phyloP scores from a whole-genome alignment of 2,797 vertebrate species.

The Valencia hispanica region DNA sequence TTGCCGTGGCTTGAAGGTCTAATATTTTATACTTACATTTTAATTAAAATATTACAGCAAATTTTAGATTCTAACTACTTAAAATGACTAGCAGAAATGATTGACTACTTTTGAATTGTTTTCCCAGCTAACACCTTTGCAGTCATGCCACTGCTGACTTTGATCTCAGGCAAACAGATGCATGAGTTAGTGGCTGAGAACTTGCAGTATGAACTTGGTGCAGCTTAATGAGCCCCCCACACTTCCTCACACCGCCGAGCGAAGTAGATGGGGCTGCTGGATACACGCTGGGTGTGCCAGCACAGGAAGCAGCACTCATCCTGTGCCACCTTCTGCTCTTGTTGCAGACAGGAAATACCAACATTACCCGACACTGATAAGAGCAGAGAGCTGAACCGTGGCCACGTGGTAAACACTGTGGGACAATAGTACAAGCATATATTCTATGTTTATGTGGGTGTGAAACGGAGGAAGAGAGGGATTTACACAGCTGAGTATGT shows the following conservation, averaged over 20 bases:
- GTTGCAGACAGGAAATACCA: conserved; percentile 79
- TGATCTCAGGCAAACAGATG: conserved; percentile 47
- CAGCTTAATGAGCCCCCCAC: conserved; percentile 3
- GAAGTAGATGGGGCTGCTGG: conserved; percentile 30
- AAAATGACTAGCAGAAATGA: conserved; percentile 14
- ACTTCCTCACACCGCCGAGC: conserved; percentile 34
- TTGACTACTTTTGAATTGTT: conserved; percentile 9
- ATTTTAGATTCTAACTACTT: conserved; percentile 7
- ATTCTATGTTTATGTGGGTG: conserved; percentile 30
- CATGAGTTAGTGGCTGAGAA: conserved; percentile 23
- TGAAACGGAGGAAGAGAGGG: conserved; percentile 9
- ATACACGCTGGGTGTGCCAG: conserved; percentile 71
- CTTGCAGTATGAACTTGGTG: neutral
- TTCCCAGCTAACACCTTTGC: conserved; percentile 8
- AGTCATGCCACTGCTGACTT: conserved; percentile 17
- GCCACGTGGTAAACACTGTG: conserved; percentile 55
- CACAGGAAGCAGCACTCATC: conserved; percentile 81
- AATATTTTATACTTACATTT: neutral
- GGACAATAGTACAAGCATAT: conserved; percentile 43
- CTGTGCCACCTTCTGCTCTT: conserved; percentile 79
- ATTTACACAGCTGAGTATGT: neutral
- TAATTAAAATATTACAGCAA: neutral
- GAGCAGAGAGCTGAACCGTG: conserved; percentile 57
- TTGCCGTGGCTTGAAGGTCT: neutral
- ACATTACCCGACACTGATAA: conserved; percentile 77